These are phyloP conservation scores for Nomada hirtipes DNA, from an alignment of 2,888 invertebrate species.

Conservation along the genomic window DNA sequence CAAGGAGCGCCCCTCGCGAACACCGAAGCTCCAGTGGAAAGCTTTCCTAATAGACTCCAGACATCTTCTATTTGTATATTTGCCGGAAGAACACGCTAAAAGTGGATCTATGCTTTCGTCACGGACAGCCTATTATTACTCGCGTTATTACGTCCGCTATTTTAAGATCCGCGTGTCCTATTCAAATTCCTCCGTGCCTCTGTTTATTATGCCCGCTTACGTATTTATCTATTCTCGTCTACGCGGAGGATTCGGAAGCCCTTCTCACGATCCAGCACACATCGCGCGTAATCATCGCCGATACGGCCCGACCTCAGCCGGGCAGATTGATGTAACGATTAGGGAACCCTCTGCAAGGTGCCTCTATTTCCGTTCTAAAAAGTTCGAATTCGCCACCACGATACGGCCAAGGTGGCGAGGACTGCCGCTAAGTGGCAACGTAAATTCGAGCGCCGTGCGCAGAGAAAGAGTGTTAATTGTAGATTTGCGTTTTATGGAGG, in stretches of 20 bases:
- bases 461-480: slow-evolving; percentile 77
- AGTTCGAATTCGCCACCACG: no score
- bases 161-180: slow-evolving; percentile 7
- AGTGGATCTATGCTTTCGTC: slow-evolving; percentile 27
- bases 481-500: slow-evolving; percentile 80
- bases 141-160: slow-evolving; percentile 12
- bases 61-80: slow-evolving; percentile 11
- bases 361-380: neutral
- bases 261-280: neutral
- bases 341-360: neutral
- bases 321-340: slow-evolving; percentile 31
- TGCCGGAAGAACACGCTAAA: slow-evolving; percentile 2
- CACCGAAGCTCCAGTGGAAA: slow-evolving; percentile 1
- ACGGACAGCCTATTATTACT: slow-evolving; percentile 26
- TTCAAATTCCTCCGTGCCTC: no score
- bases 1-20: neutral
- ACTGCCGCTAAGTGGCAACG: slow-evolving; percentile 67
- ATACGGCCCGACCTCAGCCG: neutral
- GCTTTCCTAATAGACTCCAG: slow-evolving; percentile 11
- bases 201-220: neutral
- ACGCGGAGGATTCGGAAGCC: neutral
- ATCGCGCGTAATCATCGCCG: slow-evolving; percentile 19
- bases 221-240: neutral
- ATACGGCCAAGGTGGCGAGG: slow-evolving; percentile 17
- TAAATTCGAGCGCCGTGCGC: slow-evolving; percentile 62